Percentiles rank a stretch among this genome's conserved stretches.
Evolutionary conservation across 2,797 vertebrate genomes (phyloP).

Genomic region (Protosalanx chinensis): DNA sequence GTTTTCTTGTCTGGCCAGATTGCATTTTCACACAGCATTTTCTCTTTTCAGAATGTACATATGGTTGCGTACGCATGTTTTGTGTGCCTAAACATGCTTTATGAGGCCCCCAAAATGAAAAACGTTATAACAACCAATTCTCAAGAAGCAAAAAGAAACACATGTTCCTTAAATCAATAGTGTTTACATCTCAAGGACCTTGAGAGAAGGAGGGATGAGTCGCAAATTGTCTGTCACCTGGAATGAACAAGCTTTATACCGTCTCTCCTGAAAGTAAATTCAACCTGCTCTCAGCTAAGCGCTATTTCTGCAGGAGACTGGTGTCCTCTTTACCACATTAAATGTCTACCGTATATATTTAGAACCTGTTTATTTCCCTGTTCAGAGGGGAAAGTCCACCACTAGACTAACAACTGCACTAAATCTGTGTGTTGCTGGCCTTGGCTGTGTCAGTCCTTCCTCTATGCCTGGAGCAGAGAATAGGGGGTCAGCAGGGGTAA

Average conservation of each 20-base stretch:
- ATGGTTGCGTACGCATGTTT: no score
- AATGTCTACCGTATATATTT: slow-evolving; percentile 20
- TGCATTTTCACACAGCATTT: no score
- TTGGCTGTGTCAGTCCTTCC: slow-evolving; percentile 3
- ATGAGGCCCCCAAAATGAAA: background rate
- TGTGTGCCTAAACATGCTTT: no score
- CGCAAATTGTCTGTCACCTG: slow-evolving; percentile 24
- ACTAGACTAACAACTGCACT: slow-evolving; percentile 24
- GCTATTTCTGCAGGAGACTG: slow-evolving; percentile 2
- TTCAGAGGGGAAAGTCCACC: slow-evolving; percentile 21
- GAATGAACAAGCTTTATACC: slow-evolving; percentile 26
- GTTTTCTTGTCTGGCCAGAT: no score
- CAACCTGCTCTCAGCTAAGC: slow-evolving; percentile 9
- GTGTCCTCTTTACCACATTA: slow-evolving; percentile 10
- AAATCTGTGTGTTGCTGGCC: slow-evolving; percentile 2
- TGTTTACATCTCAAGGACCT: slow-evolving; percentile 14
- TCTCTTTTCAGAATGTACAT: no score
- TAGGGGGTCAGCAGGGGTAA: background rate
- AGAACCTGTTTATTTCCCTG: slow-evolving; percentile 27
- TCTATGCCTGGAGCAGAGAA: slow-evolving; percentile 15
- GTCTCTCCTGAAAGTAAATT: slow-evolving; percentile 20
- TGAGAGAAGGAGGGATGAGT: background rate
- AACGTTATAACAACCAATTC: background rate
- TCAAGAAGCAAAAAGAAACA: background rate
- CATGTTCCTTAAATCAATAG: slow-evolving; percentile 24